phyloP scores from a whole-genome alignment of 2,797 vertebrate species.

The Sebastes nivosus region DNA sequence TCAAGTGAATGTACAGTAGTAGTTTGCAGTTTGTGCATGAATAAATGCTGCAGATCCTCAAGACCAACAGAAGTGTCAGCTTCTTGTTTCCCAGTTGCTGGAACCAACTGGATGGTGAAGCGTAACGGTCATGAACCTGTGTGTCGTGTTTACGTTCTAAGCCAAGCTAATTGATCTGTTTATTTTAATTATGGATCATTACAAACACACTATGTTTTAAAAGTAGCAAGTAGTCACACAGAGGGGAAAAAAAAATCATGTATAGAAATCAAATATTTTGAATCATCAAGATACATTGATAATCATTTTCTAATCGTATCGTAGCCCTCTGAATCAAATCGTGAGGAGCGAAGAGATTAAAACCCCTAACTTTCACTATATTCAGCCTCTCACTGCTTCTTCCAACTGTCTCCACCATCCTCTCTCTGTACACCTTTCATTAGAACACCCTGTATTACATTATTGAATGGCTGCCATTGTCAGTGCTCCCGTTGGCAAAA shows the following conservation, averaged over 20 bases:
- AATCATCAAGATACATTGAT: neutral
- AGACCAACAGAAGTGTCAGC: neutral
- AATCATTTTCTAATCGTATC: neutral
- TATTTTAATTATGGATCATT: neutral
- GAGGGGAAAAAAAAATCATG: too few species aligned
- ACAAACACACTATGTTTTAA: neutral
- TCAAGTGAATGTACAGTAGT: too few species aligned
- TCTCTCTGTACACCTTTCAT: slow-evolving; percentile 31
- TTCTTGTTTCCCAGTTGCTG: too few species aligned
- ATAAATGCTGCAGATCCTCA: too few species aligned
- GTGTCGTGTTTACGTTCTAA: neutral
- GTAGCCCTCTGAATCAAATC: neutral
- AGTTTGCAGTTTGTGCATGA: too few species aligned
- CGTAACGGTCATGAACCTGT: neutral
- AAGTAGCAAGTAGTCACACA: neutral
- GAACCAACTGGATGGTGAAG: neutral
- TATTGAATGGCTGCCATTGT: slow-evolving; percentile 49
- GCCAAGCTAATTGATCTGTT: neutral
- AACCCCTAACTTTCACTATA: neutral
- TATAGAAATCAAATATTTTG: neutral
- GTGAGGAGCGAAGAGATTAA: neutral
- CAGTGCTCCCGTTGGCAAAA: slow-evolving; percentile 42
- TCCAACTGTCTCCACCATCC: slow-evolving; percentile 2
- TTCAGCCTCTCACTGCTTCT: slow-evolving; percentile 2
- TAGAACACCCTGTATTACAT: slow-evolving; percentile 44